Base-by-base conservation (phyloP, 2,888 invertebrate species). In the Zhuqinia jingwanae region DNA sequence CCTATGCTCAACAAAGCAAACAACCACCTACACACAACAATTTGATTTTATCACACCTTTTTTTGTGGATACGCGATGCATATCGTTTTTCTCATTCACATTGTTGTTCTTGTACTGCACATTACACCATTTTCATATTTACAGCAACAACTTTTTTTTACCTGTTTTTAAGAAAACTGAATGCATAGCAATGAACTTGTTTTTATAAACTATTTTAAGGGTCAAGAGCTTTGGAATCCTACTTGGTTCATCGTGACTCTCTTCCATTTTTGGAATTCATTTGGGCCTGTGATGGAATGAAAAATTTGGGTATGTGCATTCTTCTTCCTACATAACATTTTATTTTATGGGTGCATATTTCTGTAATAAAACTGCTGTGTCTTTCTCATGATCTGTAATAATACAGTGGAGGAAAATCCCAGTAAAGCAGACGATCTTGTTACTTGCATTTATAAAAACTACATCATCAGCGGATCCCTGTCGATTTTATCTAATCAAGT, bases 261-360 rank as follows among this genome's bases (percentile, higher is more conserved):
- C 56, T 84, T 65, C 20, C 84, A 0, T 20, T 77, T 8, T 17
- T 84, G 15, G 84, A 84, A 20, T 84, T 84, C 42, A 84, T 84
- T 45, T 84, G 84, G 84, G 84, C 84, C n/a, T 84, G 84, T 36
- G 84, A 84, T 77, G 84, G 84, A 45, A 65, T 84, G 84, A 63
- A 77, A 77, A 65, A 30, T 25, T 56, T 84, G 36, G 84, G 84
- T 84, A 68, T 15, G 36, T 1, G 11, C 63, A 10, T 20, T 20
- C 5, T 42, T n/a, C 5, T n/a, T n/a, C n/a, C n/a, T n/a, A n/a
- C n/a, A n/a, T 36, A 63, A 63, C 10, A 36, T 27, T 6, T 30
- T 30, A 15, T 30, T 63, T 63, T 8, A n/a, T n/a, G n/a, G n/a
- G n/a, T n/a, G n/a, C n/a, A n/a, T n/a, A n/a, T n/a, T n/a, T n/a